Evolutionary conservation across 2,797 vertebrate genomes (phyloP).

Genomic region (Cephalopachus bancanus): DNA sequence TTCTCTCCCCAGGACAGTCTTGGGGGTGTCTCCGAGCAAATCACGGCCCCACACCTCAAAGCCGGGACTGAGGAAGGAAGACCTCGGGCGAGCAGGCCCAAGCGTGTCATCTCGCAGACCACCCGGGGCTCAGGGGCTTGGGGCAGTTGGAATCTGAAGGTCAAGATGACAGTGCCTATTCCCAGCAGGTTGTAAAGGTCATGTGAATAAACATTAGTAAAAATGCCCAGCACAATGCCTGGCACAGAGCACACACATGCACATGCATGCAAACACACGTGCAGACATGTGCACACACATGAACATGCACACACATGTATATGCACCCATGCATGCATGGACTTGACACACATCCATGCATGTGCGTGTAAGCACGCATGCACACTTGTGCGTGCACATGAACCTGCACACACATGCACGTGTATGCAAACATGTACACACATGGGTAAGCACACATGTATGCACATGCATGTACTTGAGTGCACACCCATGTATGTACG

Average conservation of each 20-base stretch:
- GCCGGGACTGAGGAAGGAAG: background rate
- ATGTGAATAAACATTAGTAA: fast-evolving
- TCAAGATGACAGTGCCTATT: background rate
- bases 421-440: too few species aligned
- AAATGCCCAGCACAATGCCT: background rate
- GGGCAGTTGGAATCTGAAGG: too few species aligned
- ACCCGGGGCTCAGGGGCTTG: background rate
- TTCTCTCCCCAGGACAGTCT: background rate
- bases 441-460: background rate
- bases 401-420: too few species aligned
- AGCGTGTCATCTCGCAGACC: fast-evolving
- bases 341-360: background rate
- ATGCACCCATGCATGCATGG: too few species aligned
- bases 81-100: background rate
- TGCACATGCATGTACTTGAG: background rate
- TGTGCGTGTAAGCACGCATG: fast-evolving
- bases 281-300: fast-evolving
- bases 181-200: background rate
- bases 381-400: fast-evolving
- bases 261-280: background rate
- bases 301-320: fast-evolving
- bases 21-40: background rate
- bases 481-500: background rate
- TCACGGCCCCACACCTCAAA: background rate
- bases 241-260: background rate